Conservation (phyloP, 1,140 invertebrate species). For the Psilanteris sp. region DNA sequence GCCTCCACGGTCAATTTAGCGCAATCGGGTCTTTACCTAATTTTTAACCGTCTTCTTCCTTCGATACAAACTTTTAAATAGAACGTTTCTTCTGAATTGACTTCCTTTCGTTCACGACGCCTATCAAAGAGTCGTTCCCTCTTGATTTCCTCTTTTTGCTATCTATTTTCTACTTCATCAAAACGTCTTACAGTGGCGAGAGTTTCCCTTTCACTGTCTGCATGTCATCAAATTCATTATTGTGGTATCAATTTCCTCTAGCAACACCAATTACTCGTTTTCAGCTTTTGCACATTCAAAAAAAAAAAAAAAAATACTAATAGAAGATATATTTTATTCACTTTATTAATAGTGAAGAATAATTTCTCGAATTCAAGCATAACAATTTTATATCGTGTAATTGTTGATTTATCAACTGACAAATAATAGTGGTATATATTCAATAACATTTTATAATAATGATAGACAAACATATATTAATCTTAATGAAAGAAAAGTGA, state of each 20-base stretch:
- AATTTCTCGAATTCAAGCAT: too few species aligned
- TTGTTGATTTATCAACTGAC: too few species aligned
- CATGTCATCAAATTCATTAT: slow-evolving; percentile 72
- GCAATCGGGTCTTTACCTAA: slow-evolving; percentile 55
- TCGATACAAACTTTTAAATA: slow-evolving; percentile 78
- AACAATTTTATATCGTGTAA: too few species aligned
- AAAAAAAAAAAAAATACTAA: slow-evolving; percentile 30
- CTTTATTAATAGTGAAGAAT: too few species aligned
- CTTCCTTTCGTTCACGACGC: slow-evolving; percentile 68
- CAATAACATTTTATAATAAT: too few species aligned
- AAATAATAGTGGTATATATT: too few species aligned
- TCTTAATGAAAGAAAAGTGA: too few species aligned
- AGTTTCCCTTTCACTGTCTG: slow-evolving; percentile 58
- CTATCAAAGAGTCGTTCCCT: slow-evolving; percentile 61
- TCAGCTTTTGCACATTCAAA: slow-evolving; percentile 21
- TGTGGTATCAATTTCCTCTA: slow-evolving; percentile 67
- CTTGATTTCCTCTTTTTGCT: slow-evolving; percentile 36
- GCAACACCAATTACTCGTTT: slow-evolving; percentile 62
- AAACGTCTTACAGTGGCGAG: slow-evolving; percentile 40
- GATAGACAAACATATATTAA: too few species aligned
- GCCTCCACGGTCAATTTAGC: slow-evolving; percentile 75
- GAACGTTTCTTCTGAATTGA: slow-evolving; percentile 74
- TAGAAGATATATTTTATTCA: too few species aligned
- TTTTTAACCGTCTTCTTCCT: slow-evolving; percentile 57
- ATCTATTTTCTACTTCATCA: slow-evolving; percentile 62